Evolutionary conservation across 2,113 vertebrate species (phyloP).

Genomic region (Hiodon tergisus): DNA sequence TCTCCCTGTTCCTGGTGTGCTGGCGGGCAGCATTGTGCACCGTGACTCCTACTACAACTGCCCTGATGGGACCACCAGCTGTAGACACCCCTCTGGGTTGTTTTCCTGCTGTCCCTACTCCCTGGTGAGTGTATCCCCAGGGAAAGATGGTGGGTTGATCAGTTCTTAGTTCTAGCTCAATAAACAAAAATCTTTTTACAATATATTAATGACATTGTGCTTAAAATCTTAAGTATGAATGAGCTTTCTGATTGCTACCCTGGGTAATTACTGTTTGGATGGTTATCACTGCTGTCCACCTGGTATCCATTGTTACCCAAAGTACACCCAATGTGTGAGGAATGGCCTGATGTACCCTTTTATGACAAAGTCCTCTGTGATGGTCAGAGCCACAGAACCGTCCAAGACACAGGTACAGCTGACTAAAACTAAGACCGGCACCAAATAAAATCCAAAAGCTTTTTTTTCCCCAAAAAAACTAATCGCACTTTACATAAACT

Average conservation of each 20-base stretch:
- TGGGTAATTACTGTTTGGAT: conserved; percentile 55
- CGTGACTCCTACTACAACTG: conserved; percentile 38
- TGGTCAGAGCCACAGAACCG: conserved; percentile 29
- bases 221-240: neutral
- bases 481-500: neutral
- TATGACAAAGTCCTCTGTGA: conserved; percentile 13
- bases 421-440: neutral
- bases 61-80: conserved; percentile 47
- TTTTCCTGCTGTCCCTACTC: conserved; percentile 49
- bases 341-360: conserved; percentile 35
- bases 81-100: conserved; percentile 36
- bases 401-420: neutral
- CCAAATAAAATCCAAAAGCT: neutral
- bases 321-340: conserved; percentile 35
- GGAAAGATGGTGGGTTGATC: neutral
- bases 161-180: neutral
- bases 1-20: neutral
- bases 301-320: conserved; percentile 45
- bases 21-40: neutral
- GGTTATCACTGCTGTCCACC: conserved; percentile 50
- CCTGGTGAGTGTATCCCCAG: conserved; percentile 35
- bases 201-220: neutral
- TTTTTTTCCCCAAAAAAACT: neutral
- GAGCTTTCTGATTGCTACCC: neutral
- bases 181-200: too few relatives aligned